Conservation (phyloP, 2,113 vertebrate genomes). For the Rissa tridactyla region DNA sequence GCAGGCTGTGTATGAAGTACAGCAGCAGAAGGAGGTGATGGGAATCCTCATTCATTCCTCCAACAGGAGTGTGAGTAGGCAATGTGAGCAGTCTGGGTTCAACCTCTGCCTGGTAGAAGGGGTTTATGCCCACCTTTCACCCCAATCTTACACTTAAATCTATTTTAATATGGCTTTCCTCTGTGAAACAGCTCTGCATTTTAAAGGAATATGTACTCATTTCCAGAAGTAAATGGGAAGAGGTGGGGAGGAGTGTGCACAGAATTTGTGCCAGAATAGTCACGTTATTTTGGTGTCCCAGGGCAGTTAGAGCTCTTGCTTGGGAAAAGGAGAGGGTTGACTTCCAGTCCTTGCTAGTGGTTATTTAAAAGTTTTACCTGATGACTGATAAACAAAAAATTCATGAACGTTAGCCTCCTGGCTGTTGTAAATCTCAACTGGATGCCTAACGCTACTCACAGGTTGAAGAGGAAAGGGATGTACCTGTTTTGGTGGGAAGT, state of each 20-base stretch:
- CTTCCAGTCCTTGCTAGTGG: background rate
- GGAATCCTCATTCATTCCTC: background rate
- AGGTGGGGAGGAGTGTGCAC: background rate
- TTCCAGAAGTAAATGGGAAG: background rate
- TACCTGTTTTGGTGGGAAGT: background rate
- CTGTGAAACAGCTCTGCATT: background rate
- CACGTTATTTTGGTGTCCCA: background rate
- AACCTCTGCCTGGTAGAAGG: background rate
- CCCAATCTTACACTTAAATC: background rate
- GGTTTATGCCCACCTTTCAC: background rate
- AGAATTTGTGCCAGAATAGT: background rate
- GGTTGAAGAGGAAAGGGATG: background rate
- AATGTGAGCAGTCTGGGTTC: background rate
- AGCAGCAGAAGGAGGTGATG: background rate
- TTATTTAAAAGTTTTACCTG: constrained; percentile 1
- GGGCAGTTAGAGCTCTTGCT: background rate
- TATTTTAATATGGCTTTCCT: background rate
- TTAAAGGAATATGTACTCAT: background rate
- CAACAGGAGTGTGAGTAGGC: background rate
- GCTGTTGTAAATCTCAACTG: background rate
- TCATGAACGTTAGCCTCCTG: background rate
- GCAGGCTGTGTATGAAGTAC: background rate
- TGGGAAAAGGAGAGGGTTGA: background rate
- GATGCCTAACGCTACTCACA: background rate
- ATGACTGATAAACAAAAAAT: background rate